These are phyloP conservation scores for Pocota personata DNA, from an alignment of 2,888 invertebrate species.

Conservation along the genomic window DNA sequence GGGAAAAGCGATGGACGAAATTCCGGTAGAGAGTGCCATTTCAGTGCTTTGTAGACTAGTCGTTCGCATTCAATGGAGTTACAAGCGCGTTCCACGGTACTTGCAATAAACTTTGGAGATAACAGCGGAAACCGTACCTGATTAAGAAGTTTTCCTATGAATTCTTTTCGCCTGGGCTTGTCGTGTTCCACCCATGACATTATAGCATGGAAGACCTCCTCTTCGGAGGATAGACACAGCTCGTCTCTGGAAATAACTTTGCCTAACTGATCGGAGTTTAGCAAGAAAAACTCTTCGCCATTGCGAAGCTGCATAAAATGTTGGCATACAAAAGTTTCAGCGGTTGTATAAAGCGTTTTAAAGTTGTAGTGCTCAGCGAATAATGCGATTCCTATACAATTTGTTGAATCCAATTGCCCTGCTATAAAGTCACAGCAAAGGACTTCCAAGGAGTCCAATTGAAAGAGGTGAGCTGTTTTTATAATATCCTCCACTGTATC, in stretches of 20 bases:
- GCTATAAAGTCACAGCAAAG: slow-evolving; percentile 24
- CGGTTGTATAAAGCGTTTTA: not conserved
- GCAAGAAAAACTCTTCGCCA: not conserved
- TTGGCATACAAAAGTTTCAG: not conserved
- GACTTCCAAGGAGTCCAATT: not conserved
- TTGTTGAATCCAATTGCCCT: slow-evolving; percentile 2
- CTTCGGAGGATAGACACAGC: not conserved
- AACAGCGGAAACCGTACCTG: not conserved
- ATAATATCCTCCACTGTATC: slow-evolving; percentile 7
- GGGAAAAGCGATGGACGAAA: not conserved
- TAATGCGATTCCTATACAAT: slow-evolving; percentile 14
- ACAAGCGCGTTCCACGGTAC: not conserved
- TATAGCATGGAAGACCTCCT: not conserved
- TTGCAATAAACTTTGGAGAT: not conserved
- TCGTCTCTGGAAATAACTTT: not conserved
- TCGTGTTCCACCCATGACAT: slow-evolving; percentile 4
- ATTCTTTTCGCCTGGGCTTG: not conserved
- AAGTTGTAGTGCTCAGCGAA: slow-evolving; percentile 20
- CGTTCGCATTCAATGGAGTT: not conserved
- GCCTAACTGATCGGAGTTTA: not conserved
- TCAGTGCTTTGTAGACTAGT: not conserved
- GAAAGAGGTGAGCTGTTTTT: slow-evolving; percentile 1
- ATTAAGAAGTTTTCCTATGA: not conserved
- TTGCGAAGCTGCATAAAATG: not conserved
- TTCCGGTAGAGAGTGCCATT: not conserved